Evolutionary conservation across 2,797 vertebrate genomes (phyloP), one percentile per base, ranked within the genome.

Genomic region (Epinephelus malabaricus): DNA sequence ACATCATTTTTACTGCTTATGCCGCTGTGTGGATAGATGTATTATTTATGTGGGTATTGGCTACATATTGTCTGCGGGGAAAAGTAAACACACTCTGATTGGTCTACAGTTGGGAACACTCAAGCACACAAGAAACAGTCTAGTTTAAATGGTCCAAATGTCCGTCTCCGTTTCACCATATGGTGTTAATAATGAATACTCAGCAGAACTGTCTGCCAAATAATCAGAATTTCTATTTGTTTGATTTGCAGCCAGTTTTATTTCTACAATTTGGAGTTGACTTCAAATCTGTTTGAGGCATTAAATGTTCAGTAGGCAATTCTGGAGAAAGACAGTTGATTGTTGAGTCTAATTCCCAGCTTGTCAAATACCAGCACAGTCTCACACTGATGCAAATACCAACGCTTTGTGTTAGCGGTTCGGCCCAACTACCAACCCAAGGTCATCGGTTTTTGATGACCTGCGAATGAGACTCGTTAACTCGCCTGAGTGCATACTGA

Each of bases 51-150:
- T 55, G 6, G 1, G 47, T 23, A 4, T 23, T 63, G 27, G 23
- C 46, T 65, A 8, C 27, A 47, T 50, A 46, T 19, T 4, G 58
- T 60, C 23, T 53, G 38, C 54, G n/a, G 9, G 40, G 23, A 21
- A 67, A 23, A 12, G 58, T n/a, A 56, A 79, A 78, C 19, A 46
- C 11, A 53, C n/a, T 34, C 21, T 13, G 23, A 60, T 17, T 40
- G 6, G 53, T 53, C 27, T 8, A 7, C 34, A 3, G 15, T 30
- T 49, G 30, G 49, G 7, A 14, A 30, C n/a, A 46, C 12, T 64
- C 4, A 60, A 54, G 47, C 38, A 66, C 10, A 56, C 47, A 50
- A 30, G 19, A 60, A 43, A 49, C 27, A 5, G 13, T 47, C 5
- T 13, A 4, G 8, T 51, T 58, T 5, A 65, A 5, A 30, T 8